Percentiles rank a stretch among this genome's conserved stretches.
Evolutionary conservation across 2,888 invertebrate species (phyloP).

Genomic region (Clostera curtula): DNA sequence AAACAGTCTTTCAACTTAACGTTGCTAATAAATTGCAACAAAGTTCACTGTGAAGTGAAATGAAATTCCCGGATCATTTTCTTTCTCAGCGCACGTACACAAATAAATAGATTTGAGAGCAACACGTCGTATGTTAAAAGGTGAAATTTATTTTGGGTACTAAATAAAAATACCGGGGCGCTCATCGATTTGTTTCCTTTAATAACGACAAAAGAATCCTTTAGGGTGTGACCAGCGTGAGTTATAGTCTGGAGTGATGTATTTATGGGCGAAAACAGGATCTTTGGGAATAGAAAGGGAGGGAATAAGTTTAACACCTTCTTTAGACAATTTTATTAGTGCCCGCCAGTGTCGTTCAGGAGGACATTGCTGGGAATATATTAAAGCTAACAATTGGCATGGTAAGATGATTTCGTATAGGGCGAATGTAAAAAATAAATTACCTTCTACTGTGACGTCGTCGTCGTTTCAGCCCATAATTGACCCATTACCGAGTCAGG

Average conservation of each 20-base stretch:
- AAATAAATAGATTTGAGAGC: slow-evolving; percentile 14
- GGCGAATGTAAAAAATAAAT: no score
- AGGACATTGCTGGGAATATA: no score
- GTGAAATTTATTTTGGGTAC: slow-evolving; percentile 32
- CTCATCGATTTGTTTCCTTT: slow-evolving; percentile 42
- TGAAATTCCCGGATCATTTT: slow-evolving; percentile 4
- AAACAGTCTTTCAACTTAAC: no score
- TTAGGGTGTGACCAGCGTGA: slow-evolving; percentile 30
- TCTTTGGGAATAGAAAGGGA: slow-evolving; percentile 17
- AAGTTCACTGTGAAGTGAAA: no score
- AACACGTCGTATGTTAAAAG: slow-evolving; percentile 15
- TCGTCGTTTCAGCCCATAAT: no score
- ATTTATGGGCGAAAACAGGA: slow-evolving; percentile 29
- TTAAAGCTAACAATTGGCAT: no score
- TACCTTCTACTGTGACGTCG: no score
- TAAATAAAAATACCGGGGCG: slow-evolving; percentile 33
- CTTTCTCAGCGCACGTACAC: slow-evolving; percentile 9
- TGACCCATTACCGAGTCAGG: no score
- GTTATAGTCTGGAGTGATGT: slow-evolving; percentile 21
- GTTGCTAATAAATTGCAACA: slow-evolving; percentile 6
- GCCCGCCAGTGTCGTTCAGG: no score
- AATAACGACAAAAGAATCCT: slow-evolving; percentile 37
- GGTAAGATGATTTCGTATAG: no score
- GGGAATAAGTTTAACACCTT: slow-evolving; percentile 17
- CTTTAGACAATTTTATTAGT: slow-evolving; percentile 12